phyloP scores from a whole-genome alignment of 2,113 vertebrate genomes.

The Bos javanicus region DNA sequence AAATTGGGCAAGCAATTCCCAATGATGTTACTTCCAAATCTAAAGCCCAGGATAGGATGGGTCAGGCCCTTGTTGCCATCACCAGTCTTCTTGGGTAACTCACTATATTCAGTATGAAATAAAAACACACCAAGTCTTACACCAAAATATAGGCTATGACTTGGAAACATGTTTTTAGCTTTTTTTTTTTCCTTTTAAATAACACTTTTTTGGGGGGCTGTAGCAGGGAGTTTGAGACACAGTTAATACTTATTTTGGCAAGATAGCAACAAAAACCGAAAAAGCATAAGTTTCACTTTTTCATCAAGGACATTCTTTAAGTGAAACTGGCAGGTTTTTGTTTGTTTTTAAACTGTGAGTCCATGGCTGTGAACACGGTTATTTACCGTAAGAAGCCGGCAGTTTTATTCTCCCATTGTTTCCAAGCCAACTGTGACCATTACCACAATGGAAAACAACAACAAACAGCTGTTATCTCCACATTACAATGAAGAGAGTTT shows the following conservation, averaged over 20 bases:
- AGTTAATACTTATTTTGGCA: constrained; percentile 61
- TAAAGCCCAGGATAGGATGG: background rate
- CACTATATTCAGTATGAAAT: constrained; percentile 42
- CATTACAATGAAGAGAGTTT: background rate
- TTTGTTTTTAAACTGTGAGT: background rate
- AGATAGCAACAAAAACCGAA: constrained; percentile 51
- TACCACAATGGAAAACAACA: background rate
- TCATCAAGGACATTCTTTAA: background rate
- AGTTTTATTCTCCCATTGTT: background rate
- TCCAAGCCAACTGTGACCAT: background rate
- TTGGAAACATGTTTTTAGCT: constrained; percentile 50
- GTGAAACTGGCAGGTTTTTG: background rate
- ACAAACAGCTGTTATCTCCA: background rate
- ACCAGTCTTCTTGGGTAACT: background rate
- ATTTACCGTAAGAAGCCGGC: fast-evolving
- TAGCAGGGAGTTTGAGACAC: background rate
- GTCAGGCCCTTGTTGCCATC: background rate
- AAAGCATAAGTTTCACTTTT: background rate
- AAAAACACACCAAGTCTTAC: constrained; percentile 44
- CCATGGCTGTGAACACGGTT: no score
- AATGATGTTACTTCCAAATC: background rate
- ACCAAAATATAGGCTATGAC: constrained; percentile 47
- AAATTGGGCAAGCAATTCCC: background rate
- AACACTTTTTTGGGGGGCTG: background rate
- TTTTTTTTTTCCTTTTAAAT: background rate